Conservation (phyloP, 1,140 invertebrate species). For the Reticulitermes speratus region DNA sequence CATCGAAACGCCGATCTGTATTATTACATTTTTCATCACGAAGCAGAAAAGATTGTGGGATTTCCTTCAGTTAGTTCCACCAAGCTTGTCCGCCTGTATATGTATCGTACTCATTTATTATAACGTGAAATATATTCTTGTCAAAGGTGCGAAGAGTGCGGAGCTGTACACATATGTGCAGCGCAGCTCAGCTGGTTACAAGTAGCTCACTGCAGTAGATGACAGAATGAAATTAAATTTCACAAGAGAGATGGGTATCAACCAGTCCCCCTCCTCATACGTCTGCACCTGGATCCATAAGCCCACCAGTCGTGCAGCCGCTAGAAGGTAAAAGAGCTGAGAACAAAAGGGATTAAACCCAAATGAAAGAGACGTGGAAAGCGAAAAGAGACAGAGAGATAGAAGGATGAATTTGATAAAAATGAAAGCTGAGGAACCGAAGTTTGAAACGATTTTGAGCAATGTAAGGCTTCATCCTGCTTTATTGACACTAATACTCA, state of each 20-base stretch:
- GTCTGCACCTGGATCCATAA: conserved; percentile 9
- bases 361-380: neutral
- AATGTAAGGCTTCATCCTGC: neutral
- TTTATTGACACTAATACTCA: conserved; percentile 7
- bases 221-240: conserved; percentile 19
- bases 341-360: conserved; percentile 15
- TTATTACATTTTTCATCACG: neutral
- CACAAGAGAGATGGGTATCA: conserved; percentile 17
- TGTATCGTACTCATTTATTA: neutral
- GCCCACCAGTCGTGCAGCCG: neutral
- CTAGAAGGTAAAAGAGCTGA: conserved; percentile 18
- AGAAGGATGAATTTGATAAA: neutral
- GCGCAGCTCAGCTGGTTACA: neutral
- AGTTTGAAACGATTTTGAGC: neutral
- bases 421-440: neutral
- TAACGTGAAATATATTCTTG: conserved; percentile 1
- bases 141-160: neutral
- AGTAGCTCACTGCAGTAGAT: conserved; percentile 13
- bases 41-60: neutral
- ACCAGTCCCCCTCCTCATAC: neutral
- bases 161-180: neutral
- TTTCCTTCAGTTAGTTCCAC: neutral
- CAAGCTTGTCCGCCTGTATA: neutral
- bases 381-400: neutral
- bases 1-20: too few species aligned